Evolutionary conservation across 2,888 invertebrate genomes (phyloP).

Genomic region (Brassicogethes aeneus): DNA sequence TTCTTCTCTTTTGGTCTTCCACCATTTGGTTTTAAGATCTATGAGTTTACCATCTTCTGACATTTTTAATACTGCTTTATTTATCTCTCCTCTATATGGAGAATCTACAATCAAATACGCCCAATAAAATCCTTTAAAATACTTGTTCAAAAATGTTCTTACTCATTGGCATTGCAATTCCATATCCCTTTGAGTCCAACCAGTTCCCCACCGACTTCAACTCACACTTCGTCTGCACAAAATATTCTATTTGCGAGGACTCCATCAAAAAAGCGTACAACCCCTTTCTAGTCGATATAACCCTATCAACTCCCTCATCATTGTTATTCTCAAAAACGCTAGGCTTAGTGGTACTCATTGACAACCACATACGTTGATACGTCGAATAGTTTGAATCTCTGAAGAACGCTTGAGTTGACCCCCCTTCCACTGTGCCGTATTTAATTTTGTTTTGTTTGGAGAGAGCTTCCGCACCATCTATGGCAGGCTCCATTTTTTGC

Average conservation of each 20-base stretch:
- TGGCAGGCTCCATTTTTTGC: constrained; percentile 78
- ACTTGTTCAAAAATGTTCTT: no score
- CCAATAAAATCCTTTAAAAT: no score
- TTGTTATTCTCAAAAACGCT: constrained; percentile 77
- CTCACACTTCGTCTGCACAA: constrained; percentile 75
- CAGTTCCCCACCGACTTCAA: constrained; percentile 72
- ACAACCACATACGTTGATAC: constrained; percentile 30
- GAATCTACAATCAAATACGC: constrained; percentile 56
- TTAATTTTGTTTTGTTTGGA: constrained; percentile 89
- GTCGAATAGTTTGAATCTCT: constrained; percentile 46
- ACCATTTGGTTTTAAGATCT: constrained; percentile 84
- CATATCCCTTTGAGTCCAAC: constrained; percentile 87
- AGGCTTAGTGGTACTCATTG: constrained; percentile 72
- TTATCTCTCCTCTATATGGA: constrained; percentile 71
- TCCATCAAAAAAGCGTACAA: constrained; percentile 95
- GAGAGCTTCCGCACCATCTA: constrained; percentile 84
- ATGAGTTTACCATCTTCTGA: constrained; percentile 81
- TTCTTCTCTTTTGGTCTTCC: constrained; percentile 57
- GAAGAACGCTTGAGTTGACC: constrained; percentile 90
- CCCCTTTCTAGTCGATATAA: constrained; percentile 66
- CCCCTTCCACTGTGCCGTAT: constrained; percentile 78
- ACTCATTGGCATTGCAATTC: constrained; percentile 88
- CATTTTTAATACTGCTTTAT: constrained; percentile 77
- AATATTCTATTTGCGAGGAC: constrained; percentile 90
- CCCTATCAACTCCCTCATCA: constrained; percentile 78